A percentile compares a stretch with the other conserved stretches of the same genome.
Conservation (phyloP, 2,113 vertebrate genomes). For the Equus quagga region DNA sequence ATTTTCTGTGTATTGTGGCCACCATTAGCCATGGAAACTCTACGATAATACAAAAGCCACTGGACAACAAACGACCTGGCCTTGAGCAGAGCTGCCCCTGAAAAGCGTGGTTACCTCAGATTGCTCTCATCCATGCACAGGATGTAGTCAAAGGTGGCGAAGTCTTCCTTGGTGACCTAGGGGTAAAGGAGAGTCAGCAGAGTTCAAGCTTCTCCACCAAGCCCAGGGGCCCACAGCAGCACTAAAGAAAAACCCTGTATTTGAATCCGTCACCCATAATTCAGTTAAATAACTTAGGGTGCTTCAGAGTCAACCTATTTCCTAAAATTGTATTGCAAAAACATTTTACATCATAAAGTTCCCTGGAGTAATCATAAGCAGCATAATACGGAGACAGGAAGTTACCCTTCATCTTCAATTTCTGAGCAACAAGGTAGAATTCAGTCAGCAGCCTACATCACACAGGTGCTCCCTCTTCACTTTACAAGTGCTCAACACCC, state of each 20-base stretch:
- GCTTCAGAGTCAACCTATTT: background rate
- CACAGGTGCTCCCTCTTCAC: background rate
- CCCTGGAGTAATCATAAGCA: background rate
- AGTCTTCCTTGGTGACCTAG: slow-evolving; percentile 96
- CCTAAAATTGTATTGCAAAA: background rate
- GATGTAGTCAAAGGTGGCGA: slow-evolving; percentile 94
- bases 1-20: background rate
- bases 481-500: too few relatives aligned
- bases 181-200: slow-evolving; percentile 71
- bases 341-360: background rate
- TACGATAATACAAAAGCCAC: background rate
- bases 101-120: slow-evolving; percentile 89
- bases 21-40: background rate
- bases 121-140: slow-evolving; percentile 99
- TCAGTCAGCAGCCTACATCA: background rate
- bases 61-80: background rate
- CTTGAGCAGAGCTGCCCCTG: background rate
- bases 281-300: background rate
- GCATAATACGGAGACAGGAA: background rate
- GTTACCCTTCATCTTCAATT: too few relatives aligned
- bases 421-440: background rate
- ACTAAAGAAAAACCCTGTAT: background rate
- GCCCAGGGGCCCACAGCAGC: background rate
- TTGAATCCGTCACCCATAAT: slow-evolving; percentile 3
- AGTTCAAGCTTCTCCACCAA: too few relatives aligned